Evolutionary conservation across 2,113 vertebrate genomes (phyloP).

Genomic region (Scatophagus argus): DNA sequence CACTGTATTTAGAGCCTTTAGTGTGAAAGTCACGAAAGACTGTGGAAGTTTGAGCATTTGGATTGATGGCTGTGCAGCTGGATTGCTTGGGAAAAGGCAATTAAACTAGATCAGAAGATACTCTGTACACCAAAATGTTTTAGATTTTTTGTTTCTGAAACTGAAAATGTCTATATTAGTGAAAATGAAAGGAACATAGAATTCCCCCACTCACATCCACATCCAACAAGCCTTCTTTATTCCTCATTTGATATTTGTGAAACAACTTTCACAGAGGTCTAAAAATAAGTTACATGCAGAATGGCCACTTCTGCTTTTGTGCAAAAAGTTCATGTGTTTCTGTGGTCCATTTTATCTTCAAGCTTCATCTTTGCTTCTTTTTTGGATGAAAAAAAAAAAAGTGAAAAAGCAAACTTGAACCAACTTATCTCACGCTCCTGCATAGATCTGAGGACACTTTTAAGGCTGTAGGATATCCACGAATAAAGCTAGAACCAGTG

Average conservation of each 20-base stretch:
- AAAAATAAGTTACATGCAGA: constrained; percentile 13
- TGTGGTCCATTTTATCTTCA: not conserved
- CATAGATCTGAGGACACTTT: not conserved
- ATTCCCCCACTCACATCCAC: not conserved
- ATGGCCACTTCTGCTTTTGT: constrained; percentile 13
- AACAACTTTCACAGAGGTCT: not conserved
- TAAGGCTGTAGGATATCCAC: not conserved
- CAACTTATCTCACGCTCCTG: not conserved
- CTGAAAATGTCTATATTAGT: not conserved
- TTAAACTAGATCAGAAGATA: not conserved
- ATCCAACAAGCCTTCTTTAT: constrained; percentile 1
- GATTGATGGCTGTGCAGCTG: constrained; percentile 4
- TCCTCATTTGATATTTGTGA: constrained; percentile 11
- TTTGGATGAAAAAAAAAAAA: not conserved
- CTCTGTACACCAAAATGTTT: not conserved
- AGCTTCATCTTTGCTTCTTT: not conserved
- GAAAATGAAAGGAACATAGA: constrained; percentile 16
- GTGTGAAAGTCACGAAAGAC: constrained; percentile 10
- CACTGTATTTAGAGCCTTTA: constrained; percentile 16
- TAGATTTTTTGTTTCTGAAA: not conserved
- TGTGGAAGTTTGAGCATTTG: not conserved
- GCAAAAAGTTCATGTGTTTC: not conserved
- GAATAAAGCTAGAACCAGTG: not conserved
- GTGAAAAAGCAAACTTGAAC: not conserved
- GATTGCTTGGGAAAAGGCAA: not conserved